phyloP scores from a whole-genome alignment of 2,113 vertebrate species.

The Saimiri boliviensis region DNA sequence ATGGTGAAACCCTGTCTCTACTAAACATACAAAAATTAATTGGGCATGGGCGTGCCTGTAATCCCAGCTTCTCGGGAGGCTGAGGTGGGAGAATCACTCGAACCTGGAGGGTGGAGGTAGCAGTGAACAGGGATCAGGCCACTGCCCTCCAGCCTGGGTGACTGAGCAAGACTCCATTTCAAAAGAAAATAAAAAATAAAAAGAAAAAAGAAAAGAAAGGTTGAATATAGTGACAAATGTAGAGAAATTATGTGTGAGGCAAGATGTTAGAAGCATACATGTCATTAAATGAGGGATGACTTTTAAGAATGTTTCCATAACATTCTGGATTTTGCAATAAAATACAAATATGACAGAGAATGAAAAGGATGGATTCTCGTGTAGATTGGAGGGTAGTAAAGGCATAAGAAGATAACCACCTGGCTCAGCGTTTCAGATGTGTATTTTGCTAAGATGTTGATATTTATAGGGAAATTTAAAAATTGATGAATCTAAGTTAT shows the following conservation, averaged over 20 bases:
- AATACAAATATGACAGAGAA: neutral
- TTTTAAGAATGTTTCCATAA: neutral
- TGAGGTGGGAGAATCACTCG: too few relatives aligned
- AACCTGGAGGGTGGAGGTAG: too few relatives aligned
- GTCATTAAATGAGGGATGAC: neutral
- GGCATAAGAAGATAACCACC: neutral
- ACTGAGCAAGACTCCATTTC: too few relatives aligned
- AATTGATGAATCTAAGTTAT: neutral
- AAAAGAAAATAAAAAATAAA: too few relatives aligned
- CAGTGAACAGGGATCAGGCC: too few relatives aligned
- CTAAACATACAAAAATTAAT: too few relatives aligned
- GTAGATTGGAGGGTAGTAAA: neutral
- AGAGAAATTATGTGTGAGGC: neutral
- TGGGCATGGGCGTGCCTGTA: too few relatives aligned
- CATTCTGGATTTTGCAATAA: neutral
- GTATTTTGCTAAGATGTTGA: neutral
- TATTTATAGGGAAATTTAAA: neutral
- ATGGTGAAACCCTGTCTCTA: too few relatives aligned
- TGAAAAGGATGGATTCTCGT: neutral
- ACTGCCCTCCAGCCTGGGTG: too few relatives aligned
- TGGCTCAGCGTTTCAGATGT: neutral
- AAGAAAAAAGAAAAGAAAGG: neutral
- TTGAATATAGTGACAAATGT: neutral
- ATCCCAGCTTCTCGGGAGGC: too few relatives aligned
- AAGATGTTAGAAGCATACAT: neutral